A percentile compares a stretch with the other conserved stretches of the same genome.
phyloP scores from a whole-genome alignment of 2,888 invertebrate species.

The Nephrotoma appendiculata region DNA sequence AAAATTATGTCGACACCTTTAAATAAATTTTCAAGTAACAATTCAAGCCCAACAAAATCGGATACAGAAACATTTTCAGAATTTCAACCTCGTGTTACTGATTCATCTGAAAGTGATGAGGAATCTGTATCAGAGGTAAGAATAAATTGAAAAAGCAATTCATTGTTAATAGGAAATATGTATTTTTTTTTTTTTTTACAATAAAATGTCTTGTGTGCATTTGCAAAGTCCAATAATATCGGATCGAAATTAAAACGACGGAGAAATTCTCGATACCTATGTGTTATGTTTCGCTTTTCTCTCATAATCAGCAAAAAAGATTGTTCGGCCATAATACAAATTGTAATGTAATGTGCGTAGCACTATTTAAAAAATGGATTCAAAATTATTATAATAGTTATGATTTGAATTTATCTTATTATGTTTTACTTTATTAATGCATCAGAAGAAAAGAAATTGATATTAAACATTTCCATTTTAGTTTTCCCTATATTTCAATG shows the following conservation, averaged over 20 bases:
- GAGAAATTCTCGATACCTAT: neutral
- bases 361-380: neutral
- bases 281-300: neutral
- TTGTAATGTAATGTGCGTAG: slow-evolving; percentile 4
- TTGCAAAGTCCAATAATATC: neutral
- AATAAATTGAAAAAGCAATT: slow-evolving; percentile 18
- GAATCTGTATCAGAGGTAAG: slow-evolving; percentile 93
- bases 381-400: neutral
- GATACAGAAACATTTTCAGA: slow-evolving; percentile 79
- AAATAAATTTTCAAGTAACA: slow-evolving; percentile 59
- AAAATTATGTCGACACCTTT: slow-evolving; percentile 18
- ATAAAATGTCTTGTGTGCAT: neutral
- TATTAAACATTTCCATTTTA: neutral
- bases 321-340: neutral
- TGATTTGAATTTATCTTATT: neutral
- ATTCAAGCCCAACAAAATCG: slow-evolving; percentile 69
- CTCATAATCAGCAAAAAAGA: neutral
- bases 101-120: slow-evolving; percentile 91
- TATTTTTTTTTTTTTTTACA: slow-evolving; percentile 24
- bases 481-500: neutral
- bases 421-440: neutral
- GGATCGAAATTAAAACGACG: neutral
- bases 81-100: slow-evolving; percentile 75
- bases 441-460: neutral
- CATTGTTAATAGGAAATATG: slow-evolving; percentile 31